Conservation (phyloP, 2,113 vertebrate species). For the Chionomys nivalis region DNA sequence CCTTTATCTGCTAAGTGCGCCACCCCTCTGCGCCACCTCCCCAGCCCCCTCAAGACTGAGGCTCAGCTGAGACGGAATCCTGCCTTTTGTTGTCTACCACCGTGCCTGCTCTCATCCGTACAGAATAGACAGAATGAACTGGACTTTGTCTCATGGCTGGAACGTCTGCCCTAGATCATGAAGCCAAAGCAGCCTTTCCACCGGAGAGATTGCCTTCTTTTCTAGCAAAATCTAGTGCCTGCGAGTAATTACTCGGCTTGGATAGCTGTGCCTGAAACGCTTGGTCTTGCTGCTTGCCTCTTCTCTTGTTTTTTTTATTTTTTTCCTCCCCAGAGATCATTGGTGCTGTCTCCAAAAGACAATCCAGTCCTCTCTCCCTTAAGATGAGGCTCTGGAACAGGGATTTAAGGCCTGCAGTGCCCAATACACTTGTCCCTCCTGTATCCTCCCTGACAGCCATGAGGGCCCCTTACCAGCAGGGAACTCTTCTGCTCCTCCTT, state of each 20-base stretch:
- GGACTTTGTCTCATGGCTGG: not conserved
- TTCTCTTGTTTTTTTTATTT: not conserved
- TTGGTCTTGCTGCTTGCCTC: not conserved
- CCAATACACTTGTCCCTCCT: not conserved
- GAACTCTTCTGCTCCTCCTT: not conserved
- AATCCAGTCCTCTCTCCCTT: not conserved
- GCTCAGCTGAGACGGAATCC: not conserved
- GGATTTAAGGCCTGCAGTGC: not conserved
- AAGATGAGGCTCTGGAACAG: not conserved
- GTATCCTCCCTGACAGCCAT: not conserved
- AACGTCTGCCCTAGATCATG: conserved; percentile 24
- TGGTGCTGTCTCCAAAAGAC: not conserved
- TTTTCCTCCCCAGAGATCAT: not conserved
- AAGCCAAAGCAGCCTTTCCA: conserved; percentile 8
- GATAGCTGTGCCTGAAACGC: not conserved
- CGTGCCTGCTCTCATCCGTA: not conserved
- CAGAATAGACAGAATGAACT: not conserved
- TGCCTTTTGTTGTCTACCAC: not conserved
- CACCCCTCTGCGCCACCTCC: not conserved
- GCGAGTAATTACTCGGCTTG: conserved; percentile 56
- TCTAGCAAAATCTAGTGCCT: conserved; percentile 8
- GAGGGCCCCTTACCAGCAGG: not conserved
- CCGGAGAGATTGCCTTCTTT: conserved; percentile 46
- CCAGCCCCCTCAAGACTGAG: not conserved
- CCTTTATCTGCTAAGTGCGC: not conserved